Base-by-base conservation (phyloP, 2,113 vertebrate species). In the Taxidea taxus region DNA sequence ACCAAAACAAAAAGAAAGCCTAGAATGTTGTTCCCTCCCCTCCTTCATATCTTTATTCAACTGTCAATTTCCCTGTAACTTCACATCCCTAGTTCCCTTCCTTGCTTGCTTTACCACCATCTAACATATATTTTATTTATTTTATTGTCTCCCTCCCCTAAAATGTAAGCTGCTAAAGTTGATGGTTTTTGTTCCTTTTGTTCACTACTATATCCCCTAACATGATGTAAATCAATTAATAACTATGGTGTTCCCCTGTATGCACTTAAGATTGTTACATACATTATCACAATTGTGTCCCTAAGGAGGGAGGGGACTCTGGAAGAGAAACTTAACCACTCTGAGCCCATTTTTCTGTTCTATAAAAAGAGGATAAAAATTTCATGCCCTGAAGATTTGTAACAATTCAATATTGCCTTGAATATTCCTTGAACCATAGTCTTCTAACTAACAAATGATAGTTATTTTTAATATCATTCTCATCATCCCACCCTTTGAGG, bases 401-500 rank as follows among this genome's bases (percentile, higher is more conserved):
- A 42, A 96, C 13, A 11, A 74, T 51, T 88, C 14, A 42, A 13
- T 54, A 56, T 2, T 74, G 21, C n/a, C 23, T 90, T 49, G 34
- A 37, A 39, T 13, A 78, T 23, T 56, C n/a, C 44, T 82, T 82
- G 51, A 80, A 29, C 74, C 68, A n/a, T 16, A 54, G 23, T 84
- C 25, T 60, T 12, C 23, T 60, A 60, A 27, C 25, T 60, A 94
- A 68, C 66, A 82, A 78, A 93, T 25, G 31, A 31, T 64, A 74
- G 34, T 87, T 95, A 74, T 81, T 95, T 90, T 87, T n/a, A 83
- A 94, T 39, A 39, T 93, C 66, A 51, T 82, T 77, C 21, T 94
- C 31, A 44, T 94, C 75, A 87, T 87, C 91, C 25, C 86, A 39
- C 37, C 21, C 72, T 96, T 58, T 83, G 94, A 97, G 97, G 93